Base-by-base conservation (phyloP, 2,113 vertebrate species). In the Coptodon bakossiorum region DNA sequence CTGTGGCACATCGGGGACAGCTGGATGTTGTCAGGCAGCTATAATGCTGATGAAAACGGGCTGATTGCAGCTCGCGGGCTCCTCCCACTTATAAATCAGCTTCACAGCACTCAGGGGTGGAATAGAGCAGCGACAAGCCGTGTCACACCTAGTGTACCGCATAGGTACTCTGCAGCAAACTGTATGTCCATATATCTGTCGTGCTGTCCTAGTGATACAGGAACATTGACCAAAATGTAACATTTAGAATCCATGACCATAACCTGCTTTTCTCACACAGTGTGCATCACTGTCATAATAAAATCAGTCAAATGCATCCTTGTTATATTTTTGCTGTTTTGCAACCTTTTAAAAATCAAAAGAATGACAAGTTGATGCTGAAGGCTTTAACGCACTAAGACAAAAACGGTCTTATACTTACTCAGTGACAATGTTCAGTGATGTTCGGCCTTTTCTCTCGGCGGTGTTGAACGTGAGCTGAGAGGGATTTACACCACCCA, bases 1-100 rank as follows among this genome's bases (percentile, higher is more conserved):
- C 73, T 83, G 90, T 90, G 87, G 88, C 88, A 93, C 92, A 93
- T 90, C 86, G 80, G 93, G 90, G 94, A 95, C 95, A 95, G 93
- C 95, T 95, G 95, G 91, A 92, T 93, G 93, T 92, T 95, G 95
- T 95, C 95, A 95, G 90, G 91, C 85, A 80, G 83, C 90, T 83
- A 92, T 94, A 94, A 92, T 86, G n/a, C 91, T 95, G 95, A 96
- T 94, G 93, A 93, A 93, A 95, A 94, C 63, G 82, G 93, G 82
- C 90, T 92, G 95, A 95, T 93, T 93, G 95, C 93, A 90, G 91
- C 90, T 88, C 85, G 38, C n/a, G 12, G 66, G 89, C 88, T 90
- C 93, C 92, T 90, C 90, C 94, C 83, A 86, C 88, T 87, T 83
- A 93, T 95, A 94, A 94, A 95, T 94, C 92, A 93, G 90, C 86